A percentile compares a stretch with the other conserved stretches of the same genome.
Conservation (phyloP, 1,140 invertebrate genomes). For the Drosophila nasuta region DNA sequence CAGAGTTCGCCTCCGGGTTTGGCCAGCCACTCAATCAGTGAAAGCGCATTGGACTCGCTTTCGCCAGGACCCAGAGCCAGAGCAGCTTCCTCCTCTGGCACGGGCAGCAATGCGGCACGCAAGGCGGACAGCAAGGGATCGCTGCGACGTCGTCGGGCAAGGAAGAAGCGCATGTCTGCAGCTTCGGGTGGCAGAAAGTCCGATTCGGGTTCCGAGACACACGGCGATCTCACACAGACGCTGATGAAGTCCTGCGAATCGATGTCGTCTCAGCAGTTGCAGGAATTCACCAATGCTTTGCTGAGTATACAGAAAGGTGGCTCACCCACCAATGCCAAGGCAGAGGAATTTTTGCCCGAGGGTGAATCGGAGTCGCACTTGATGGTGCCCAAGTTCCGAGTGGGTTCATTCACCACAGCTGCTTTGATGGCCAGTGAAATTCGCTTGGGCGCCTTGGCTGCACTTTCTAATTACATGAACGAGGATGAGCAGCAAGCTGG, state of each 20-base stretch:
- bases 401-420: conserved; percentile 86
- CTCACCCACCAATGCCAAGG: conserved; percentile 29
- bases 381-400: conserved; percentile 86
- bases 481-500: conserved; percentile 80
- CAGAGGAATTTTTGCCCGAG: conserved; percentile 20
- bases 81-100: conserved; percentile 71
- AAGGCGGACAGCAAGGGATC: conserved; percentile 85
- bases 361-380: conserved; percentile 73
- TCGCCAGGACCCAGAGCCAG: conserved; percentile 84
- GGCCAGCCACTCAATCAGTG: conserved; percentile 91
- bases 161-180: conserved; percentile 86
- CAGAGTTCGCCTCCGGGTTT: conserved; percentile 76
- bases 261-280: conserved; percentile 85
- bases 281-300: conserved; percentile 78
- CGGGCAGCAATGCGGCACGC: conserved; percentile 75
- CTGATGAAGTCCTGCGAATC: conserved; percentile 81
- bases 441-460: conserved; percentile 77
- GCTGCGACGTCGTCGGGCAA: conserved; percentile 88
- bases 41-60: conserved; percentile 92
- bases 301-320: conserved; percentile 69
- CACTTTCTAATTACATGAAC: conserved; percentile 79
- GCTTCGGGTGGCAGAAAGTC: conserved; percentile 85
- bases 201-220: conserved; percentile 87
- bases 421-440: conserved; percentile 66
- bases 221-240: conserved; percentile 69